phyloP scores from a whole-genome alignment of 2,113 vertebrate genomes.

The Panurus biarmicus region DNA sequence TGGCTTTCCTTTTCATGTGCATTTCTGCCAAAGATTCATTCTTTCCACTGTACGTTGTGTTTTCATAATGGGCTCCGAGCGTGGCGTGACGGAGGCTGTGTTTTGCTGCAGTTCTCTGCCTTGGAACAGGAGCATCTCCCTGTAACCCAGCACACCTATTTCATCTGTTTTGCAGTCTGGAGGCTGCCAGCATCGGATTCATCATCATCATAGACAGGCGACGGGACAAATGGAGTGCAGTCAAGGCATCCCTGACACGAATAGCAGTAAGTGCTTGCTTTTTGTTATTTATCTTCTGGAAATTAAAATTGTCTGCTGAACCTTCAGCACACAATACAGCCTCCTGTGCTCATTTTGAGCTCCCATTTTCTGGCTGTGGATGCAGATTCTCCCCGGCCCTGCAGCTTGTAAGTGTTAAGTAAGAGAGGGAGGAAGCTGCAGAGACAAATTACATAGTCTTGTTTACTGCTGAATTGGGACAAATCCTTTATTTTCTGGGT shows the following conservation, averaged over 20 bases:
- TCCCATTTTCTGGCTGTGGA: neutral
- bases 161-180: constrained; percentile 75
- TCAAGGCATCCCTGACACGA: constrained; percentile 87
- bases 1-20: neutral
- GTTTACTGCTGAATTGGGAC: neutral
- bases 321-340: neutral
- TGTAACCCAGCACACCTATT: constrained; percentile 4
- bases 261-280: constrained; percentile 83
- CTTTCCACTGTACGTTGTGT: neutral
- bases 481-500: neutral
- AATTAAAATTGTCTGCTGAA: neutral
- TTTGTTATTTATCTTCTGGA: neutral
- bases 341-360: neutral
- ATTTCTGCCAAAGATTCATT: neutral
- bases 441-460: neutral
- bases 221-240: constrained; percentile 93
- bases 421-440: neutral
- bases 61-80: neutral
- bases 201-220: constrained; percentile 90
- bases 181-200: constrained; percentile 93
- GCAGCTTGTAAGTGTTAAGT: neutral
- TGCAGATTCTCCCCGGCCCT: neutral
- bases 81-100: neutral
- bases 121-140: neutral
- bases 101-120: neutral